Percentiles rank a stretch among this genome's conserved stretches.
Conservation (phyloP, 2,797 vertebrate genomes). For the Gastrophryne carolinensis region DNA sequence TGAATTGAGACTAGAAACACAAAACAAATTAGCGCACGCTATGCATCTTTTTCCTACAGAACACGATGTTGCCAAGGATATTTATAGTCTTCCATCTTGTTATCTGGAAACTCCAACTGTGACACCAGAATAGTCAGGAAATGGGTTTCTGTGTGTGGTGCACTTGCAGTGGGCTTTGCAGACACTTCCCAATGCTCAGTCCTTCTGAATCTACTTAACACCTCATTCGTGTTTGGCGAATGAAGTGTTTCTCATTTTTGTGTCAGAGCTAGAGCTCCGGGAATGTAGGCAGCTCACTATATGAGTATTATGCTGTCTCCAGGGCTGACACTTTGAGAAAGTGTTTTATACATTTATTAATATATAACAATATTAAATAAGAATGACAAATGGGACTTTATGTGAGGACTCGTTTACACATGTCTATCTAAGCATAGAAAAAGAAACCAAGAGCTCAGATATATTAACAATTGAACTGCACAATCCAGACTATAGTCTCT, state of each 20-base stretch:
- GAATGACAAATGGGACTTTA: background rate
- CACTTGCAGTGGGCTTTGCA: background rate
- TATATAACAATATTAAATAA: constrained; percentile 1
- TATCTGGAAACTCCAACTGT: background rate
- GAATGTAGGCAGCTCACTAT: background rate
- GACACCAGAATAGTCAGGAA: background rate
- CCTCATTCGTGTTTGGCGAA: constrained; percentile 28
- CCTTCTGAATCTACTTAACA: constrained; percentile 37
- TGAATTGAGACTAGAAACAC: too few species aligned
- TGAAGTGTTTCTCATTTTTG: constrained; percentile 32
- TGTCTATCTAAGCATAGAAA: too few species aligned
- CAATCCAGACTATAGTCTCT: too few species aligned
- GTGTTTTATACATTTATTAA: background rate
- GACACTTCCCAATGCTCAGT: background rate
- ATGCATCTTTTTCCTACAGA: background rate
- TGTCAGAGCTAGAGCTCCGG: background rate
- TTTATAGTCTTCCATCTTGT: background rate
- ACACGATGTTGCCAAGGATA: background rate
- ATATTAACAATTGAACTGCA: too few species aligned
- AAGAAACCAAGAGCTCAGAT: too few species aligned
- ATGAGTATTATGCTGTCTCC: constrained; percentile 4
- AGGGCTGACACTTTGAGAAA: background rate
- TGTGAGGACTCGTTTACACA: too few species aligned
- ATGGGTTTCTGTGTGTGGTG: background rate
- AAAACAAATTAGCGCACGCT: too few species aligned